Base-by-base conservation (phyloP, 64 coral and sea anemone genomes). In the Dendronephthya gigantea region DNA sequence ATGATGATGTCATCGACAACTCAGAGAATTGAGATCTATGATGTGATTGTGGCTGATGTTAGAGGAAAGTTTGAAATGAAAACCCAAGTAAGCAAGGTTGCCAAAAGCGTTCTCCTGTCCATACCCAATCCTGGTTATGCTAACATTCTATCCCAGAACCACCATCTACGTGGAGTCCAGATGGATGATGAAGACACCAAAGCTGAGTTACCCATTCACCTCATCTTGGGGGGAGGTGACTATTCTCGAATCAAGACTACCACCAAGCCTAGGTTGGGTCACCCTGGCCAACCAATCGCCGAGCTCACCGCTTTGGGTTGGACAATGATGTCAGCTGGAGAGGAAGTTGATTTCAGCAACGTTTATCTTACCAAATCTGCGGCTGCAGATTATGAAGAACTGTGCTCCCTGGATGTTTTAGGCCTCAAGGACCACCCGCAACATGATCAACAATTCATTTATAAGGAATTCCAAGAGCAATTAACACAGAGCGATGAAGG, bases 1-100 rank as follows among this genome's bases (percentile, higher is more conserved):
- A 92, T 92, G 86, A 92, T 92, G 90, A 41, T 92, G 66, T 74
- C 48, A 15, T 92, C 82, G 4, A 91, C 75, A 1, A 87, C 14
- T 17, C 59, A 92, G 39, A 68, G 28, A 7, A 58, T 92, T 23
- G n/a, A 82, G 1, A 35, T 48, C 3, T 88, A 88, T 70, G 36
- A 79, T 92, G 30, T 22, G n/a, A n/a, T n/a, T n/a, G n/a, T n/a
- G n/a, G n/a, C 66, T 9, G 81, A 56, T 49, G 9, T 68, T 5
- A 4, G 65, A 10, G 82, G 68, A 23, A 58, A 85, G 22, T 92
- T 92, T 51, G 48, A 84, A 35, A 87, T 91, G 90, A 4, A 14
- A 11, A 32, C 85, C 0, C 6, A 8, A 31, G 51, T 91, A 2
- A 91, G 36, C 40, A 91, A 88, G 45, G 87, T 85, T 0, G 83